Conservation (phyloP, 2,888 invertebrate species). For the Ophion ventricosus region DNA sequence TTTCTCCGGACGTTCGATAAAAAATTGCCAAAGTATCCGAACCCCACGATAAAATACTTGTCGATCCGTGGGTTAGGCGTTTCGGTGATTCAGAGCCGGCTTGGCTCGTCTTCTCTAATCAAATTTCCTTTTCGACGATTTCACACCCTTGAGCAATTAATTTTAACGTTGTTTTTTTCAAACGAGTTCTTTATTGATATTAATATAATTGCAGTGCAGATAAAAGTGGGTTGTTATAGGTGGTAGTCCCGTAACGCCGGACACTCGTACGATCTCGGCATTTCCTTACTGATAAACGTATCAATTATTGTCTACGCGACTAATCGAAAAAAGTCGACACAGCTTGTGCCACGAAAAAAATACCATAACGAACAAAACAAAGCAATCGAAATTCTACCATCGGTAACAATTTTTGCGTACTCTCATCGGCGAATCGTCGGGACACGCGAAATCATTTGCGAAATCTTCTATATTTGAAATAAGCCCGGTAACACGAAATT, state of each 20-base stretch:
- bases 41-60: too few relatives aligned
- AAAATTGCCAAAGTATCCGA: too few relatives aligned
- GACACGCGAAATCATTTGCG: conserved; percentile 85
- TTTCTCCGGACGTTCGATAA: too few relatives aligned
- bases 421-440: conserved; percentile 9
- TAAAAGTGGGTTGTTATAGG: too few relatives aligned
- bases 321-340: too few relatives aligned
- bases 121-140: background rate
- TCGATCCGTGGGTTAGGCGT: background rate
- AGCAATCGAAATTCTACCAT: conserved; percentile 1
- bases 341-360: too few relatives aligned
- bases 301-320: background rate
- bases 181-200: background rate
- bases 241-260: too few relatives aligned
- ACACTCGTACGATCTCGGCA: too few relatives aligned
- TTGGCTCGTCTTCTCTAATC: background rate
- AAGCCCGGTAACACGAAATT: conserved; percentile 86
- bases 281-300: background rate
- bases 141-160: too few relatives aligned
- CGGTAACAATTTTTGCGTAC: background rate
- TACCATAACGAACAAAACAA: background rate
- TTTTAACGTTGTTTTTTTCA: background rate
- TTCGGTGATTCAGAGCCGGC: background rate
- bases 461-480: conserved; percentile 87
- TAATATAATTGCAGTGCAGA: background rate